Conservation (phyloP, 2,797 vertebrate genomes). For the Tarsius wallacei region DNA sequence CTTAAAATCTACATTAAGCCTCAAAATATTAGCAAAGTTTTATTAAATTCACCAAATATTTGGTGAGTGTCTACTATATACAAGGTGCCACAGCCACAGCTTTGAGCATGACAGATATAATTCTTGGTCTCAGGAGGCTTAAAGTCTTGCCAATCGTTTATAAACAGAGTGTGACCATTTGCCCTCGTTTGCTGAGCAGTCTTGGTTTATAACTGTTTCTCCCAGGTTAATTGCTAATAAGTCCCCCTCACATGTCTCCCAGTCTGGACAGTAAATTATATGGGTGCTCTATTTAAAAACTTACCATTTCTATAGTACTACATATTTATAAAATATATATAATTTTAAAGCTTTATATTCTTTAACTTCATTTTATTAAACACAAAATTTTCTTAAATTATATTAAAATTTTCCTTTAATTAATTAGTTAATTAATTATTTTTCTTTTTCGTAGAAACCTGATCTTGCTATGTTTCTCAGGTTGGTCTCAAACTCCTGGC, state of each 20-base stretch:
- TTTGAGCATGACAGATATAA: neutral
- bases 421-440: no score
- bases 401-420: neutral
- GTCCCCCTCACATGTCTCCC: neutral
- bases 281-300: neutral
- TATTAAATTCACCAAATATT: constrained; percentile 6
- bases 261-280: constrained; percentile 25
- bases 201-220: neutral
- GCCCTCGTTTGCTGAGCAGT: neutral
- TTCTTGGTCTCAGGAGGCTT: neutral
- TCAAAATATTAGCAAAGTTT: constrained; percentile 16
- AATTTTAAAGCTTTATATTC: neutral
- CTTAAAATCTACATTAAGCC: constrained; percentile 32
- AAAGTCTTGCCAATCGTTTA: neutral
- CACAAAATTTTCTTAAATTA: neutral
- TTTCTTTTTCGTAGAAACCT: no score
- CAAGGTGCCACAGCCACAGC: neutral
- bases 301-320: neutral
- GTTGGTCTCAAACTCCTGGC: no score
- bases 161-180: neutral
- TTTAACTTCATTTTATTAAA: neutral
- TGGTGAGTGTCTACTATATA: neutral
- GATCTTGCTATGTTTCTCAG: no score
- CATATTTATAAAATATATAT: neutral
- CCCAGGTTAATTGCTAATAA: constrained; percentile 31